Percentiles rank a stretch among this genome's conserved stretches.
phyloP scores from a whole-genome alignment of 1,140 invertebrate species.

The Planococcus citri region DNA sequence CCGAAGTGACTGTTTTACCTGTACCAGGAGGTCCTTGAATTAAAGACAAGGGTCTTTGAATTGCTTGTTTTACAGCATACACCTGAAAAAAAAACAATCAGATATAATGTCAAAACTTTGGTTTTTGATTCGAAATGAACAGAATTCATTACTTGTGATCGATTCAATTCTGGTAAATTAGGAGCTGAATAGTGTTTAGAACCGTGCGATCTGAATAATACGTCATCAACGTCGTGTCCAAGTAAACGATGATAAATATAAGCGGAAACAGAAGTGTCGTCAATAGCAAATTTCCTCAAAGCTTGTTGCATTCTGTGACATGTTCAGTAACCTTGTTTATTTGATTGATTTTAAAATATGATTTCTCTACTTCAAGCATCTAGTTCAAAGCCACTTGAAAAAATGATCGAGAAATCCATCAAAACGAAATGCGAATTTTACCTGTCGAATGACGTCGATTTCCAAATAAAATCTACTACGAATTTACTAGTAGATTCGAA shows the following conservation, averaged over 20 bases:
- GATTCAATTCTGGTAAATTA: conserved; percentile 92
- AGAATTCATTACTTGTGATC: conserved; percentile 57
- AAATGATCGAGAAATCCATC: background rate
- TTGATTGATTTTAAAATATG: background rate
- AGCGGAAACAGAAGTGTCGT: conserved; percentile 88
- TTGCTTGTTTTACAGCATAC: conserved; percentile 96
- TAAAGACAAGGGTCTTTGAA: conserved; percentile 89
- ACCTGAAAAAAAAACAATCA: conserved; percentile 47
- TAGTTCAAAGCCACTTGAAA: background rate
- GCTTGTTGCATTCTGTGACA: conserved; percentile 83
- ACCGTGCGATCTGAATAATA: conserved; percentile 73
- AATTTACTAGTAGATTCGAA: conserved; percentile 89
- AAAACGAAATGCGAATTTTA: no score
- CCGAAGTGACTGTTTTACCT: conserved; percentile 98
- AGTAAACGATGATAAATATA: conserved; percentile 95
- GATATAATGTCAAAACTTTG: conserved; percentile 8
- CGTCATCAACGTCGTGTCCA: conserved; percentile 95
- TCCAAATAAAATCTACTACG: no score
- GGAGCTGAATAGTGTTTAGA: conserved; percentile 96
- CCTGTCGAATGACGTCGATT: conserved; percentile 98
- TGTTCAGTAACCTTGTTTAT: conserved; percentile 13
- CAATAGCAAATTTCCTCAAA: conserved; percentile 87
- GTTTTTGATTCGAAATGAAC: background rate
- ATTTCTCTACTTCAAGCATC: no score
- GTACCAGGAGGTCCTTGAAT: conserved; percentile 82